These are phyloP conservation scores for Malthinus seriepunctatus DNA, from an alignment of 2,888 invertebrate species.

Conservation along the genomic window DNA sequence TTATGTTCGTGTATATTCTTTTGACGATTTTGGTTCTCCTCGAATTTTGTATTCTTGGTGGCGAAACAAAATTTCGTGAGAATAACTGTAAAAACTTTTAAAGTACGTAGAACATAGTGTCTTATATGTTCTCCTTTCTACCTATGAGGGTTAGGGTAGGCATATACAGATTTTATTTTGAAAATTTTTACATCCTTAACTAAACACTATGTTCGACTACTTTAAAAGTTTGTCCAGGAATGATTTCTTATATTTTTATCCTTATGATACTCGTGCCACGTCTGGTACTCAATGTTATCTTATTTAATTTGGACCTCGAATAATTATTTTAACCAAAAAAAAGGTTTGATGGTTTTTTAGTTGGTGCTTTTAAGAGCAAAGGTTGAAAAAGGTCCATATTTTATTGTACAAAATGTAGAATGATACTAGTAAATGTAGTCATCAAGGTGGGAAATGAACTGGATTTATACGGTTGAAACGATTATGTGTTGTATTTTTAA, in stretches of 20 bases:
- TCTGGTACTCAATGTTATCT: conserved; percentile 11
- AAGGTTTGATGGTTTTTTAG: conserved; percentile 16
- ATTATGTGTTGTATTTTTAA: no score
- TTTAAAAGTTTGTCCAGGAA: conserved; percentile 36
- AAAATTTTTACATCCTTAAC: conserved; percentile 18
- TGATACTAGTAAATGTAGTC: conserved; percentile 3
- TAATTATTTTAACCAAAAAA: conserved; percentile 12
- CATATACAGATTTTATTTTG: conserved; percentile 22
- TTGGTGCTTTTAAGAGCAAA: conserved; percentile 28
- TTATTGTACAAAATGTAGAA: conserved; percentile 22
- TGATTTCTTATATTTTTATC: conserved; percentile 31
- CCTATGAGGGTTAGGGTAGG: conserved; percentile 52
- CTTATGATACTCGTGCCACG: conserved; percentile 24
- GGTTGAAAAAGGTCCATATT: conserved; percentile 36
- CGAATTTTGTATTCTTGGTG: conserved; percentile 66
- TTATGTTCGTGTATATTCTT: conserved; percentile 38
- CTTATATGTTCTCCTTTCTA: conserved; percentile 45
- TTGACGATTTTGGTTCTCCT: conserved; percentile 54
- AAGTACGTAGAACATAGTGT: conserved; percentile 45
- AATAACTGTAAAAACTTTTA: conserved; percentile 43
- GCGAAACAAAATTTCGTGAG: conserved; percentile 70
- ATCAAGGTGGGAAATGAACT: conserved; percentile 1
- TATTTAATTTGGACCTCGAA: conserved; percentile 32
- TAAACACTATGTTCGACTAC: conserved; percentile 37
- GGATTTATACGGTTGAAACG: background rate